Base-by-base conservation (phyloP, 2,797 vertebrate genomes). In the Naso thynnoides region DNA sequence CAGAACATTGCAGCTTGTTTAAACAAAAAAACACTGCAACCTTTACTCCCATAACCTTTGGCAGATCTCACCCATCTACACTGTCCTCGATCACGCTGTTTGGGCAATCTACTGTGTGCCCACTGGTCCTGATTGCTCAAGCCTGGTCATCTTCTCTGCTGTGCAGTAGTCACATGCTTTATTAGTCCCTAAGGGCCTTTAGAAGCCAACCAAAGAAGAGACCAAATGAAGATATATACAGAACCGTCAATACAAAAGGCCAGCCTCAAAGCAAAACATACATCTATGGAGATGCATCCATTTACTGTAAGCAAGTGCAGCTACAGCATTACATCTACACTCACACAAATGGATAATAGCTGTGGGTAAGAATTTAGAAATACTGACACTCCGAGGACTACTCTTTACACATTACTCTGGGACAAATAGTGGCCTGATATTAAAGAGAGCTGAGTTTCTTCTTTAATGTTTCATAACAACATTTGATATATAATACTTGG, bases 111-210 rank as follows among this genome's bases (percentile, higher is more conserved):
- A 71, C 60, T 48, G 21, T 42, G 36, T 19, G 31, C 71, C 49
- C 45, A 62, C 57, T 73, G 74, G 61, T 68, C 16, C 58, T 66
- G 86, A 87, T 84, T 78, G 69, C 63, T 80, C 70, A 71, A 39
- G 52, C 77, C 57, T 41, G 29, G 76, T 70, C 75, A 56, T 63
- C 57, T 47, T 78, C 58, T 69, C 47, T 38, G 41, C 38, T 63
- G 72, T 71, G 70, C 62, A 71, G 71, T 41, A 54, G 58, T 71
- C 77, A 48, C 71, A 69, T 36, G 75, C 38, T 18, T 80, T 81
- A 81, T 83, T 73, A 54, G 53, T 66, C 82, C 84, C 75, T 0
- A 41, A 64, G 77, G 83, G 80, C 57, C 52, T 70, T 76, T 84
- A 79, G 77, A 82, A 78, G 44, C 65, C 57, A 60, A 66, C 27